Base-by-base conservation (phyloP, 1,140 invertebrate genomes). In the Tribolium castaneum region DNA sequence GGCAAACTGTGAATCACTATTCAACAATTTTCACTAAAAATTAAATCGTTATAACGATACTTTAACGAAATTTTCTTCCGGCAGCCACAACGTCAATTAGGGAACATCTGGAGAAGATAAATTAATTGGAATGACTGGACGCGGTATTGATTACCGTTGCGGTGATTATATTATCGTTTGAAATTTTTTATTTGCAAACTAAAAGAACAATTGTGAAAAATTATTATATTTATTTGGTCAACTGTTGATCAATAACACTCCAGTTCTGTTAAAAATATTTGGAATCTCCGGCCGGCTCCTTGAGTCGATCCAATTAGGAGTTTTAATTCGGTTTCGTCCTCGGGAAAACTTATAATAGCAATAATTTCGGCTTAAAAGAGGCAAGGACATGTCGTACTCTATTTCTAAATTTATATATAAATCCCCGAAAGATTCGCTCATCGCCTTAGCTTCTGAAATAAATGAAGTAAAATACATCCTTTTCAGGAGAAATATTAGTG, bases 381-480 rank as follows among this genome's bases (percentile, higher is more conserved):
- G 49, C 49, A 50, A 50, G 49, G 16, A 52, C 51, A 19, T 52
- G 54, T 59, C 19, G 19, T 59, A 19, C 16, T 1, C 1, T 19
- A 25, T 59, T 25, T 59, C 54, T 59, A 59, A n/a, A 59, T 59
- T 25, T 59, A 16, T 59, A 25, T 59, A 16, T 19, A 59, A 59
- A 59, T 59, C 54, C 16, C 19, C 7, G 54, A 2, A 16, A 54
- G 19, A 54, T 54, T 22, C 12, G 6, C 12, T 52, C 3, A 52
- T 14, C 12, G 12, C 12, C 16, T 52, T 19, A 52, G 16, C 10
- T n/a, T 12, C 12, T 14, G 3, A 52, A 52, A 10, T 25, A 22
- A 59, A 25, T 59, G 54, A 59, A 22, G 4, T 52, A 25, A n/a
- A 4, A 59, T 59, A 7, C 7, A 59, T 25, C 54, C 19, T 59